Conservation (phyloP, 2,113 vertebrate genomes). For the Polypterus senegalus region DNA sequence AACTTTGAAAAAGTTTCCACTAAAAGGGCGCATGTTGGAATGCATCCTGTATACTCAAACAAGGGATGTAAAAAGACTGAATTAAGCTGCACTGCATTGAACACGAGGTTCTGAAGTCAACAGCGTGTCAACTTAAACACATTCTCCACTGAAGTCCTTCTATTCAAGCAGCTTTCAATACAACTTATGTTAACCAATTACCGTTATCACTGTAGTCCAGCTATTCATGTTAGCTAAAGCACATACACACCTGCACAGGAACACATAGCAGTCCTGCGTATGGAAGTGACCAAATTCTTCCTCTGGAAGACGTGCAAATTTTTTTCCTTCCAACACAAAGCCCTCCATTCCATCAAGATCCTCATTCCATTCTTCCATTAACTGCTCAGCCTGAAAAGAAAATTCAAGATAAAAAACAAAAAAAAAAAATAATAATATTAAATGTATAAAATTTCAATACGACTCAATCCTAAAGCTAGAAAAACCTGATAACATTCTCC, state of each 20-base stretch:
- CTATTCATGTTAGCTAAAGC: neutral
- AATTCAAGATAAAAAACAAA: constrained; percentile 1
- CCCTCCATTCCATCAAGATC: constrained; percentile 97
- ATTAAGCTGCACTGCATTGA: too few relatives aligned
- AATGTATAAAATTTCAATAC: too few relatives aligned
- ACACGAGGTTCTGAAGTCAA: too few relatives aligned
- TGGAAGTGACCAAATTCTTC: constrained; percentile 95
- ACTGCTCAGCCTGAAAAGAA: constrained; percentile 66
- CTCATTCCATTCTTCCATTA: constrained; percentile 97
- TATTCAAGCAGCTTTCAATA: neutral
- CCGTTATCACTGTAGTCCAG: neutral
- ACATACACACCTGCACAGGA: constrained; percentile 78
- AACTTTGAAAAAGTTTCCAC: too few relatives aligned
- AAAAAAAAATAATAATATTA: neutral
- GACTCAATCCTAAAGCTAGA: too few relatives aligned
- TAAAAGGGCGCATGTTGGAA: too few relatives aligned
- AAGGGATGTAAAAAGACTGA: too few relatives aligned
- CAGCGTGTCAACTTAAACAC: too few relatives aligned
- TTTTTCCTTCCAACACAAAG: constrained; percentile 90
- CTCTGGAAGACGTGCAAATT: constrained; percentile 86
- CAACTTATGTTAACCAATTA: neutral
- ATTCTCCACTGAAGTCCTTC: neutral
- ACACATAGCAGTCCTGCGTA: constrained; percentile 93
- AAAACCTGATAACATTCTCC: too few relatives aligned
- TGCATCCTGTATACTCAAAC: too few relatives aligned